phyloP scores from a whole-genome alignment of 2,797 vertebrate genomes.

The Chaetodon trifasciatus region DNA sequence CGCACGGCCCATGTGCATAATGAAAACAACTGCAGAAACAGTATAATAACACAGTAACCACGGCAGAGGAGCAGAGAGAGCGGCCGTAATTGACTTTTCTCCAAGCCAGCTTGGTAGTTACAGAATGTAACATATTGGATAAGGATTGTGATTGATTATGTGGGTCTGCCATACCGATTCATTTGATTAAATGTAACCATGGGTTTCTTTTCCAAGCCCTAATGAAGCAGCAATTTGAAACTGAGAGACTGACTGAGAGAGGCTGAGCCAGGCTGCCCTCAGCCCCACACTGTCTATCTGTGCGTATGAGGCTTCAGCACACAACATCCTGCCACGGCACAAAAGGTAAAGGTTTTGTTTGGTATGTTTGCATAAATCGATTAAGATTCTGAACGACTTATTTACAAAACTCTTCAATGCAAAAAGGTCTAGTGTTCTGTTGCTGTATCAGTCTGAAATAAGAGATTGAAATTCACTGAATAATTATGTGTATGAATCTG shows the following conservation, averaged over 20 bases:
- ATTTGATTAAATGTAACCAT: conserved; percentile 98
- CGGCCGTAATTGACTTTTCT: conserved; percentile 80
- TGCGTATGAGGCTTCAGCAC: conserved; percentile 30
- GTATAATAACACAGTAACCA: conserved; percentile 68
- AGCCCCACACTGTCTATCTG: conserved; percentile 64
- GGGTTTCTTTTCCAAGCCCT: conserved; percentile 94
- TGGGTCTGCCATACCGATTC: conserved; percentile 92
- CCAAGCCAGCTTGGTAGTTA: conserved; percentile 83
- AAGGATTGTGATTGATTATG: conserved; percentile 89
- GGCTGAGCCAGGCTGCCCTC: conserved; percentile 77
- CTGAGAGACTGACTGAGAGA: conserved; percentile 83
- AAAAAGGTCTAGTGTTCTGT: conserved; percentile 15
- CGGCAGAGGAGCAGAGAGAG: conserved; percentile 69
- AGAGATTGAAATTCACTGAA: conserved; percentile 69
- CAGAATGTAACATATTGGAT: conserved; percentile 88
- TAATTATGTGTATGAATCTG: conserved; percentile 71
- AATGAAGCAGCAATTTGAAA: conserved; percentile 98
- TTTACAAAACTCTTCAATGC: conserved; percentile 47
- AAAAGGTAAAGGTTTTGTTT: background rate
- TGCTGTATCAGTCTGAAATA: conserved; percentile 50
- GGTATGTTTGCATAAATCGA: conserved; percentile 39
- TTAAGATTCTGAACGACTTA: conserved; percentile 31
- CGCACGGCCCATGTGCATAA: conserved; percentile 69
- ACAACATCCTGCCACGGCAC: background rate
- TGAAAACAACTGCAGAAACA: conserved; percentile 76